A percentile compares a stretch with the other conserved stretches of the same genome.
phyloP scores from a whole-genome alignment of 2,888 invertebrate species.

The Baronia brevicornis region DNA sequence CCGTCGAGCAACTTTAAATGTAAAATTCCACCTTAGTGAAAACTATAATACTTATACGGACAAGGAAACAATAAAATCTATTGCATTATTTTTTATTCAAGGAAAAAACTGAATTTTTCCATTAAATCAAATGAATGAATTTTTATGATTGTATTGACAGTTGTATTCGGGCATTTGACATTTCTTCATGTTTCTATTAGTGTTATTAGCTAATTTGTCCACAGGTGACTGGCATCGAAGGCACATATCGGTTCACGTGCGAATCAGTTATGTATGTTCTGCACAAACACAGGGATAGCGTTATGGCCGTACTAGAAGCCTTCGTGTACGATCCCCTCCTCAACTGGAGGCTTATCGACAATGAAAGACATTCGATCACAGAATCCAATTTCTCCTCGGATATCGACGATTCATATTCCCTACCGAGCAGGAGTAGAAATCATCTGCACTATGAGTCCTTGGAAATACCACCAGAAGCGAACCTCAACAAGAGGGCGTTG shows the following conservation, averaged over 20 bases:
- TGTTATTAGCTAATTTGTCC: no score
- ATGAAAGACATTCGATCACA: slow-evolving; percentile 53
- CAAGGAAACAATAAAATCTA: no score
- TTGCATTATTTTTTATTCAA: no score
- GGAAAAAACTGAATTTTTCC: no score
- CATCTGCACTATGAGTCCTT: slow-evolving; percentile 57
- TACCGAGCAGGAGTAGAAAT: slow-evolving; percentile 56
- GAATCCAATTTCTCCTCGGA: slow-evolving; percentile 61
- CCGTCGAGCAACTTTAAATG: no score
- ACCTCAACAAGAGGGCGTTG: slow-evolving; percentile 92
- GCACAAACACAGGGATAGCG: slow-evolving; percentile 95
- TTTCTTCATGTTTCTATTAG: no score
- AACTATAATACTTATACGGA: no score
- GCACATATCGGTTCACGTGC: slow-evolving; percentile 97
- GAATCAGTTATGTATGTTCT: slow-evolving; percentile 98
- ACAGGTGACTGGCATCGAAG: slow-evolving; percentile 97
- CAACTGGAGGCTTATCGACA: slow-evolving; percentile 89
- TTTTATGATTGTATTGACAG: no score
- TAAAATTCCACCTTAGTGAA: no score
- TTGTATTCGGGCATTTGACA: no score
- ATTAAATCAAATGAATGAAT: no score
- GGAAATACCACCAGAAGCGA: slow-evolving; percentile 81
- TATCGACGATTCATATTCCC: slow-evolving; percentile 52
- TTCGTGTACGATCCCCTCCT: slow-evolving; percentile 99
- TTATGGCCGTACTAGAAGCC: slow-evolving; percentile 99